Evolutionary conservation across 1,140 invertebrate genomes (phyloP), one percentile per base, ranked within the genome.

Genomic region (Zaprionus taronus): DNA sequence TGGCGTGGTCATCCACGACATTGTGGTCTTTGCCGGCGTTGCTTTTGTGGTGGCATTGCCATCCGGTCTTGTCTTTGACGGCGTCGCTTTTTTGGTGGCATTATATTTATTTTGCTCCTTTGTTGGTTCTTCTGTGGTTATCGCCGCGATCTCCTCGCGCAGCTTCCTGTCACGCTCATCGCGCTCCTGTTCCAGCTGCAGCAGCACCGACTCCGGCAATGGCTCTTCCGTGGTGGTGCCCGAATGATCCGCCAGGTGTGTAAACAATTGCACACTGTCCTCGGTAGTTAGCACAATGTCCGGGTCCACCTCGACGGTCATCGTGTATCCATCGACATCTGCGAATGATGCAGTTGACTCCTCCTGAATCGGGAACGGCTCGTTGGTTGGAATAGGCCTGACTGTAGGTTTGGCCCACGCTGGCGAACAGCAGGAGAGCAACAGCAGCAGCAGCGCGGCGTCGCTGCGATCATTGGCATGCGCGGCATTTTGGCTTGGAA

Each of bases 211-310:
- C 0, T 89, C 80, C 7, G 73, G 71, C 38, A 89, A 36, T 4
- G 83, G 80, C 2, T 87, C 77, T 20, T 89, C 83, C 2, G 83
- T 89, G 2, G 56, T 57, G 1, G 31, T 22, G 0, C 55, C 9
- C 0, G 53, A 56, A 49, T 36, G 53, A 11, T 69, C 75, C 1
- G 65, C 24, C 11, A 34, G 34, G 0, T 77, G 58, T 1, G 77
- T 83, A 11, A 80, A 89, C 24, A 15, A 2, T 28, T 75, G 26
- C 5, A 67, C 24, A 34, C 28, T 67, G 1, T 76, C 53, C 47
- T 73, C 66, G 15, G 83, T 87, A 47, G 74, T 89, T 14, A 83
- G 36, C 5, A 89, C 75, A 2, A 62, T 7, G 15, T 87, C 78
- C 6, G 67, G n/a, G 7, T 87, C 77, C 4, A 80, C 15, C 5